Percentiles rank a stretch among this genome's conserved stretches.
phyloP scores from a whole-genome alignment of 1,140 invertebrate species.

The Palaemon carinicauda region DNA sequence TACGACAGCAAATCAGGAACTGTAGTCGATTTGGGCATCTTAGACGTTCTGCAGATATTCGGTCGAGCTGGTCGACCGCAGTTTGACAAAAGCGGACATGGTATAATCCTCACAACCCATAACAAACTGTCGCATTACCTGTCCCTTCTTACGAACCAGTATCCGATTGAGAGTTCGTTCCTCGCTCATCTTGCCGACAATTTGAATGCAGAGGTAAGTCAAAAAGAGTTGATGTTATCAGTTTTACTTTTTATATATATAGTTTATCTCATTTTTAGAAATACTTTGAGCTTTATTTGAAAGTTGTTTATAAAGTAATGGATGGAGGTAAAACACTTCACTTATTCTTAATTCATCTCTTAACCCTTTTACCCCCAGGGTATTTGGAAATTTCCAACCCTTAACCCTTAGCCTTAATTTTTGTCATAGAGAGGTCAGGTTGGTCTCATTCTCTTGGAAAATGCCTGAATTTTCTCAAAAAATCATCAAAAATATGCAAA shows the following conservation, averaged over 20 bases:
- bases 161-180: slow-evolving; percentile 98
- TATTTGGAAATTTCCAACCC: too few relatives aligned
- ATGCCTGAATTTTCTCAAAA: too few relatives aligned
- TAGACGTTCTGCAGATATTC: slow-evolving; percentile 99
- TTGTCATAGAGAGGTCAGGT: too few relatives aligned
- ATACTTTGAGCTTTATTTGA: too few relatives aligned
- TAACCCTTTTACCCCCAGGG: too few relatives aligned
- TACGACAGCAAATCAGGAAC: slow-evolving; percentile 95
- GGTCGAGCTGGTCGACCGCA: slow-evolving; percentile 96
- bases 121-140: slow-evolving; percentile 94
- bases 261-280: too few relatives aligned
- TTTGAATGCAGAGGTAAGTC: slow-evolving; percentile 92
- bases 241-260: too few relatives aligned
- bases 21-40: slow-evolving; percentile 94
- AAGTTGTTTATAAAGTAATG: slow-evolving; percentile 53
- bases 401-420: too few relatives aligned
- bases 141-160: slow-evolving; percentile 92
- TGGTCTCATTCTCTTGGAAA: too few relatives aligned
- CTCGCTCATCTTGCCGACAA: slow-evolving; percentile 92
- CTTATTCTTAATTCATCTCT: background rate
- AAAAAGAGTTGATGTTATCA: background rate
- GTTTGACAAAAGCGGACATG: slow-evolving; percentile 89
- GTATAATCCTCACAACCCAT: slow-evolving; percentile 94
- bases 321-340: background rate
- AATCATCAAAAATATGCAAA: too few relatives aligned